Conservation (phyloP, 2,888 invertebrate species). For the Drosophila percnosoma region DNA sequence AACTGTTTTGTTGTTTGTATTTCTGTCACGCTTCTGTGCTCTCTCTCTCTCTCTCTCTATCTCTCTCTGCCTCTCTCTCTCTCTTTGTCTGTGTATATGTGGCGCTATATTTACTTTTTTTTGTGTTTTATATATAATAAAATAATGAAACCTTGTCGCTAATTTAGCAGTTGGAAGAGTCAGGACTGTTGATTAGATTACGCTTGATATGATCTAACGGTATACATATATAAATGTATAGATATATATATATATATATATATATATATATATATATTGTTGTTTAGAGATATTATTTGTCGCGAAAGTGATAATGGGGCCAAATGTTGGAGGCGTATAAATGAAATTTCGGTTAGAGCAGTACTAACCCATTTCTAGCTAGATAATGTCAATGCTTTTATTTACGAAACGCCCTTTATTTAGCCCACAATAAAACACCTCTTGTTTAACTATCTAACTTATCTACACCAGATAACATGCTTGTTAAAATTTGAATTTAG, state of each 20-base stretch:
- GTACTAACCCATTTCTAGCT: constrained; percentile 5
- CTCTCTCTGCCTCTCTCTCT: background rate
- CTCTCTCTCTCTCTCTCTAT: background rate
- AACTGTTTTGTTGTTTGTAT: constrained; percentile 50
- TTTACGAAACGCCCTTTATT: constrained; percentile 19
- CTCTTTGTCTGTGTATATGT: background rate
- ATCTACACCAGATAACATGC: background rate
- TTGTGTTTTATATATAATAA: constrained; percentile 30
- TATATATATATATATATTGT: background rate
- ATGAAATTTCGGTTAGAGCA: constrained; percentile 10
- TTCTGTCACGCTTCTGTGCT: constrained; percentile 60
- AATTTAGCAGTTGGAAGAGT: constrained; percentile 42
- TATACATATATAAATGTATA: background rate
- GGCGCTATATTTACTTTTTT: constrained; percentile 27
- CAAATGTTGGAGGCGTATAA: constrained; percentile 42
- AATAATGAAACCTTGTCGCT: constrained; percentile 31
- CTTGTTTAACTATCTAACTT: background rate
- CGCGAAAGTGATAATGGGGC: constrained; percentile 28
- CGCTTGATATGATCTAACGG: constrained; percentile 17
- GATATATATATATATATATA: background rate
- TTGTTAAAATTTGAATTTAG: background rate
- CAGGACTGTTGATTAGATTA: constrained; percentile 53
- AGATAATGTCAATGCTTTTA: constrained; percentile 15
- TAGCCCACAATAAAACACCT: background rate
- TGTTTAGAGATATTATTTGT: constrained; percentile 3